These are phyloP conservation scores for Pangasius krempfi DNA, from an alignment of 2,797 vertebrate species.

Conservation along the genomic window DNA sequence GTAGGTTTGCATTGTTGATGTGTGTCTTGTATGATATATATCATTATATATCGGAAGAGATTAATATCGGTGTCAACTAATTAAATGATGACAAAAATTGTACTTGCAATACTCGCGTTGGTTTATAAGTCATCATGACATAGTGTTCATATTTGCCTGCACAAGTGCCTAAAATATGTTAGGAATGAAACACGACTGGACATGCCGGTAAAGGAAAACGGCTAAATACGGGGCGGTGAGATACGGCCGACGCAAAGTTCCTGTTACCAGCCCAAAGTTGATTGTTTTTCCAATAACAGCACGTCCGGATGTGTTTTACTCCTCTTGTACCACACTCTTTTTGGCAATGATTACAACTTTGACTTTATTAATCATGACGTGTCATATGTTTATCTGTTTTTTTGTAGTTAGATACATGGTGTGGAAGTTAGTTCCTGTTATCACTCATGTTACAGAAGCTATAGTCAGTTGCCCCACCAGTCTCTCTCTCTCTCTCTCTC, in stretches of 20 bases:
- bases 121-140: neutral
- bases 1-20: neutral
- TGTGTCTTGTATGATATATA: neutral
- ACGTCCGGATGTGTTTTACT: neutral
- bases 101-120: neutral
- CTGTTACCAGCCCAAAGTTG: neutral
- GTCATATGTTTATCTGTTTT: neutral
- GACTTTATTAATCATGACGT: neutral
- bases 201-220: neutral
- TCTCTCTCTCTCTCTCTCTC: neutral
- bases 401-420: neutral
- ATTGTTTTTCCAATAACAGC: neutral
- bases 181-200: slow-evolving; percentile 8
- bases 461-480: no score
- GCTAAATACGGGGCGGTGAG: neutral
- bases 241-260: neutral
- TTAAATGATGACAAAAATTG: neutral
- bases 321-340: neutral
- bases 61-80: neutral
- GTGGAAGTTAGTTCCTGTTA: neutral
- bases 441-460: neutral
- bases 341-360: neutral
- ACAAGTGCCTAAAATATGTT: neutral
- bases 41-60: neutral
- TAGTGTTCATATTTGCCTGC: neutral